These are phyloP conservation scores for Aleadryas rufinucha DNA, from an alignment of 2,113 vertebrate genomes.

Conservation along the genomic window DNA sequence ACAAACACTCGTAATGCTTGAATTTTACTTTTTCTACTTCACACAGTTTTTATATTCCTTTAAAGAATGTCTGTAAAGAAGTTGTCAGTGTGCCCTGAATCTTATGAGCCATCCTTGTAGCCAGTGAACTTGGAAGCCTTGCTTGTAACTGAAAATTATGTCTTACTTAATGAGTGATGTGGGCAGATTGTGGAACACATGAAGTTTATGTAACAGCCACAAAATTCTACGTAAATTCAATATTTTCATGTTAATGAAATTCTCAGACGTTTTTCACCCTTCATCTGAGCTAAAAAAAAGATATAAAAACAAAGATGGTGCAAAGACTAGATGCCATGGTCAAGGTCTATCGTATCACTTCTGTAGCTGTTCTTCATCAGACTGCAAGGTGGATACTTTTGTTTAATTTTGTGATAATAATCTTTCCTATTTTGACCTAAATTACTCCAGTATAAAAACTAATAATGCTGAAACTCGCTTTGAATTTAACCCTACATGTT, in stretches of 20 bases:
- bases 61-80: neutral
- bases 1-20: neutral
- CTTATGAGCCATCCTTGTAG: neutral
- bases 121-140: neutral
- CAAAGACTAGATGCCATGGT: neutral
- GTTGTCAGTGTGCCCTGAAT: rapidly evolving
- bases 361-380: neutral
- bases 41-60: neutral
- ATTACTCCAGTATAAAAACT: neutral
- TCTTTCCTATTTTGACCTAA: neutral
- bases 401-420: neutral
- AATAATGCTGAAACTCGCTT: neutral
- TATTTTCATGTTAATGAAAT: neutral
- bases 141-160: neutral
- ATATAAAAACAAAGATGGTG: neutral
- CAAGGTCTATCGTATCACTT: neutral
- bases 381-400: neutral
- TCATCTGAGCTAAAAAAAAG: neutral
- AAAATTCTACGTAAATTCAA: neutral
- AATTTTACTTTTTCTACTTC: neutral
- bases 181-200: neutral
- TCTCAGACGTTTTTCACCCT: neutral
- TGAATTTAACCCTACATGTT: neutral
- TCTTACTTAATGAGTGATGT: neutral
- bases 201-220: neutral